These are phyloP conservation scores for Drosophila picticornis DNA, from an alignment of 2,888 invertebrate genomes.

Conservation along the genomic window DNA sequence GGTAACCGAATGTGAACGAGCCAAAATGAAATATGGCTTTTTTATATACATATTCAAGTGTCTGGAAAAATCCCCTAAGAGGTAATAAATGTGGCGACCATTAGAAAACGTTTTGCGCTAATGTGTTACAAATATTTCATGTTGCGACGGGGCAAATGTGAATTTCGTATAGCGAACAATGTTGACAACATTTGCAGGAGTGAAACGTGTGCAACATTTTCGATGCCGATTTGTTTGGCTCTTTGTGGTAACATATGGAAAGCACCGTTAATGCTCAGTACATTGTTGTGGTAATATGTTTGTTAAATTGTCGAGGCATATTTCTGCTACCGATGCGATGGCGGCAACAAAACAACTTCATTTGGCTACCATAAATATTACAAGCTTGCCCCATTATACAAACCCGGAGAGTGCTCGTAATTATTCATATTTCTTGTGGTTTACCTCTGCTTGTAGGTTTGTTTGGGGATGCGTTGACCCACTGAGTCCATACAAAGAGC, in stretches of 20 bases:
- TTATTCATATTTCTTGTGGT: constrained; percentile 77
- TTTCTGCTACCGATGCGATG: constrained; percentile 58
- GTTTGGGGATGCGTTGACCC: constrained; percentile 68
- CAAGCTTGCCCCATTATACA: constrained; percentile 49
- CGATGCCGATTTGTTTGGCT: constrained; percentile 43
- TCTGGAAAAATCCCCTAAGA: constrained; percentile 46
- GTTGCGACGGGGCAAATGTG: constrained; percentile 30
- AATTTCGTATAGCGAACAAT: constrained; percentile 46
- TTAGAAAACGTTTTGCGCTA: constrained; percentile 77
- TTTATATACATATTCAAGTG: constrained; percentile 35
- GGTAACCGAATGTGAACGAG: constrained; percentile 32
- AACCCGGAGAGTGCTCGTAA: constrained; percentile 53
- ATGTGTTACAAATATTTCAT: constrained; percentile 80
- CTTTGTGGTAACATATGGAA: constrained; percentile 60
- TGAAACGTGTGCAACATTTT: constrained; percentile 30
- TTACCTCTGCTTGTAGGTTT: constrained; percentile 40
- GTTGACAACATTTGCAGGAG: constrained; percentile 26
- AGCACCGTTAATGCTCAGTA: constrained; percentile 73
- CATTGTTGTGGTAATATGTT: constrained; percentile 80
- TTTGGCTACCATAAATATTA: constrained; percentile 66
- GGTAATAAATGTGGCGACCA: constrained; percentile 69
- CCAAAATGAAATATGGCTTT: constrained; percentile 53
- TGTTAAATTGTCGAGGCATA: constrained; percentile 70
- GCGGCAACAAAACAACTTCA: constrained; percentile 66
- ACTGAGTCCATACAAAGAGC: constrained; percentile 34